Evolutionary conservation across 2,888 invertebrate species (phyloP).

Genomic region (Timema podura): DNA sequence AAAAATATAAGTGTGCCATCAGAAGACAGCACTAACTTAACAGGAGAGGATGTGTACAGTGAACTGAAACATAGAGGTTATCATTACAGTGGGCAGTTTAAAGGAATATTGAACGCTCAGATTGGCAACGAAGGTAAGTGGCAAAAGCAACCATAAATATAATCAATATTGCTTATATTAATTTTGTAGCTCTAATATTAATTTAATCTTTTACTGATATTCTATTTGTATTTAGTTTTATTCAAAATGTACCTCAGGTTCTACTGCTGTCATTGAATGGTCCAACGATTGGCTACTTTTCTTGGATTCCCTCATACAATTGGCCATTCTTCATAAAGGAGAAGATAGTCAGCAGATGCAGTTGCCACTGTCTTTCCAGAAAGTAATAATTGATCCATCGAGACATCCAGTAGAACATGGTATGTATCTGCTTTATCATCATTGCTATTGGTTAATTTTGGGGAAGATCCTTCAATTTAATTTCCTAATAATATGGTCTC

Average conservation of each 20-base stretch:
- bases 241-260: conserved; percentile 19
- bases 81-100: conserved; percentile 43
- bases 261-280: conserved; percentile 47
- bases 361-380: conserved; percentile 48
- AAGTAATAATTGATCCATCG: conserved; percentile 45
- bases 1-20: background rate
- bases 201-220: too few species aligned
- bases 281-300: conserved; percentile 55
- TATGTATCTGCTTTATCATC: too few species aligned
- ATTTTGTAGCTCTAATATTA: too few species aligned
- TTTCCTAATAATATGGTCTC: too few species aligned
- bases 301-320: conserved; percentile 55
- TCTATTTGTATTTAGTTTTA: too few species aligned
- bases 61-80: conserved; percentile 36
- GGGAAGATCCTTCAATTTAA: too few species aligned
- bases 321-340: conserved; percentile 44
- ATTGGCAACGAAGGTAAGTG: conserved; percentile 21
- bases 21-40: background rate
- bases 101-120: conserved; percentile 25
- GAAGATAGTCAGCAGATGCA: conserved; percentile 42
- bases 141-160: background rate
- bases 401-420: background rate
- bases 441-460: too few species aligned
- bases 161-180: too few species aligned
- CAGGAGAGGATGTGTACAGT: conserved; percentile 21